phyloP scores from a whole-genome alignment of 1,140 invertebrate genomes.

The Melipona quadrifasciata region DNA sequence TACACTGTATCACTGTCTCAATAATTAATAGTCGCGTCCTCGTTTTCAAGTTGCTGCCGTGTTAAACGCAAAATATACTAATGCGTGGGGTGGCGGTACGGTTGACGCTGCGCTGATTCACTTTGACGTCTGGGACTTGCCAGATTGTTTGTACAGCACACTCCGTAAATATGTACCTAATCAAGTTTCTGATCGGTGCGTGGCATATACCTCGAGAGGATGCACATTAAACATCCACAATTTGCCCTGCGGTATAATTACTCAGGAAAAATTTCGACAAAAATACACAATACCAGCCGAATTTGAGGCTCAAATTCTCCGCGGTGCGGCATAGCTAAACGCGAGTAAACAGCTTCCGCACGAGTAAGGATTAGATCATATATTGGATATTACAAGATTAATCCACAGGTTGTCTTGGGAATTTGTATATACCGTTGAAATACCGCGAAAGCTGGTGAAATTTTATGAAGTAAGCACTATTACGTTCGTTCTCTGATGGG shows the following conservation, averaged over 20 bases:
- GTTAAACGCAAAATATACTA: constrained; percentile 70
- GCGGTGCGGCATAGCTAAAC: neutral
- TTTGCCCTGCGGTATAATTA: neutral
- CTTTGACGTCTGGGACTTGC: constrained; percentile 15
- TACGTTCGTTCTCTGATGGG: neutral
- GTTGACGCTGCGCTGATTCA: constrained; percentile 7
- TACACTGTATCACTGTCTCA: constrained; percentile 68
- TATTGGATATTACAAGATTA: neutral
- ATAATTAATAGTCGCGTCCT: constrained; percentile 66
- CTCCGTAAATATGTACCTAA: neutral
- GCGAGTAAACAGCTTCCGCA: neutral
- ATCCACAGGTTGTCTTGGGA: neutral
- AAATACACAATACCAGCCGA: neutral
- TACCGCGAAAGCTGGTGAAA: neutral
- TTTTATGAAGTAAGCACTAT: neutral
- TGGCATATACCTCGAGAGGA: neutral
- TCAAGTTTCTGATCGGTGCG: neutral
- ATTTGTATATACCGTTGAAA: neutral
- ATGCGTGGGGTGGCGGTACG: constrained; percentile 51
- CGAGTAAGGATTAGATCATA: neutral
- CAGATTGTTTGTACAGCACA: neutral
- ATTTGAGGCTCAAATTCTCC: neutral
- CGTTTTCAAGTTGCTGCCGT: constrained; percentile 14
- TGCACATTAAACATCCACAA: neutral
- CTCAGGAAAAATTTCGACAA: neutral